Evolutionary conservation across 2,113 vertebrate genomes (phyloP).

Genomic region (Mobula hypostoma): DNA sequence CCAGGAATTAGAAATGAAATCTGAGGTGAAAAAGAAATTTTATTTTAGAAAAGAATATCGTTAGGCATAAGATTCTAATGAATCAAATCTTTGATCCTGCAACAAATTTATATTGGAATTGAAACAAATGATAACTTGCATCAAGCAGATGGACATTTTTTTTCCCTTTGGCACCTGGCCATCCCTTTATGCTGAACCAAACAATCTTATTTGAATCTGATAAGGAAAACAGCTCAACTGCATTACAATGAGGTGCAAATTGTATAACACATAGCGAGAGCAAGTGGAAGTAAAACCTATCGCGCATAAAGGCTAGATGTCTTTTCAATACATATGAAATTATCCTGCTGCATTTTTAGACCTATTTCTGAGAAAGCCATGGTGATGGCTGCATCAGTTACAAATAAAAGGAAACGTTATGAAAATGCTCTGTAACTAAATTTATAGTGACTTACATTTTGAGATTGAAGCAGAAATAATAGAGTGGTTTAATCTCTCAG

Average conservation of each 20-base stretch:
- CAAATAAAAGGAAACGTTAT: conserved; percentile 20
- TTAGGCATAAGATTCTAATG: conserved; percentile 25
- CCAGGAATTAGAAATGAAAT: background rate
- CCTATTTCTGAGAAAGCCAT: conserved; percentile 20
- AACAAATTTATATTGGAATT: conserved; percentile 29
- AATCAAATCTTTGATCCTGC: conserved; percentile 16
- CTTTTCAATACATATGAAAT: conserved; percentile 24
- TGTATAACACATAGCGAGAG: conserved; percentile 21
- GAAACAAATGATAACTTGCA: conserved; percentile 36
- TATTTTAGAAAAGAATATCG: background rate
- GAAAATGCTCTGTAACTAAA: conserved; percentile 28
- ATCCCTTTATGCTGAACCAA: conserved; percentile 23
- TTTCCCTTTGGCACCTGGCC: conserved; percentile 24
- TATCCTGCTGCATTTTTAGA: conserved; percentile 3
- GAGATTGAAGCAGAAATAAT: conserved; percentile 24
- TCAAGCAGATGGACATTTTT: conserved; percentile 34
- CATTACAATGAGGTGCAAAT: conserved; percentile 38
- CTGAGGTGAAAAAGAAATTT: background rate
- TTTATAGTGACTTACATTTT: conserved; percentile 17
- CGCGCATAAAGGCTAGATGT: conserved; percentile 1
- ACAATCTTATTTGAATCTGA: conserved; percentile 29
- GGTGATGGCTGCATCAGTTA: background rate
- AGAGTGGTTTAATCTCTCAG: conserved; percentile 8
- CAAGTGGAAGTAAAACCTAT: conserved; percentile 14
- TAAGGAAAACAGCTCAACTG: conserved; percentile 34